Evolutionary conservation across 2,797 vertebrate species (phyloP), one percentile per base, ranked within the genome.

Genomic region (Tenualosa thibaudeaui): DNA sequence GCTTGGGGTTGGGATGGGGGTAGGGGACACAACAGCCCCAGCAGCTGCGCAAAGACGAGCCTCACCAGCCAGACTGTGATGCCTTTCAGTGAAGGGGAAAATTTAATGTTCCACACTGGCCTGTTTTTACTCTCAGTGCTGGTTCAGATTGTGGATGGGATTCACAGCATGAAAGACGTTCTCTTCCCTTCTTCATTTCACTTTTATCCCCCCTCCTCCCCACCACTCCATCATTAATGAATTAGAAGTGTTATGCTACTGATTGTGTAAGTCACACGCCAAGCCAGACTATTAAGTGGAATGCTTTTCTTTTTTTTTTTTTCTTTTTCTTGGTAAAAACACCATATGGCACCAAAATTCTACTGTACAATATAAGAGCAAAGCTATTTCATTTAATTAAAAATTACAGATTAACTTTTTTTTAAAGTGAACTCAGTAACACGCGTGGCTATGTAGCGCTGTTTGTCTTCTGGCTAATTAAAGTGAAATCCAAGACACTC

Each of bases 391-490:
- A 43, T 40, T 75, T 75, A 75, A 75, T 15, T 12, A 75, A 75
- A 40, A 37, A 75, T 1, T 17, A 53, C 51, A 53, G 51, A 15
- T 53, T 53, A 13, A 0, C 4, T 17, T 26, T 71, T 71, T 40
- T 71, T 71, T 71, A 0, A 4, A 40, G 31, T 85, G 60, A 85
- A 84, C 68, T 75, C 86, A 84, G 37, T 75, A 43, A 51, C 49
- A 86, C 75, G 81, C 78, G 84, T 75, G 91, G 87, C 87, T 84
- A 81, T 58, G 31, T 84, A 86, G 85, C 83, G 86, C 85, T 82
- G 84, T 88, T 84, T 89, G 86, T 49, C 82, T 88, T 83, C 75
- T 88, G 87, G 86, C 89, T 92, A 94, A 93, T 93, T 89, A 90
- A 87, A 92, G 90, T 91, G 91, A 88, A 93, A 92, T 89, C 78